Conservation (phyloP, 1,140 invertebrate genomes). For the Planococcus citri region DNA sequence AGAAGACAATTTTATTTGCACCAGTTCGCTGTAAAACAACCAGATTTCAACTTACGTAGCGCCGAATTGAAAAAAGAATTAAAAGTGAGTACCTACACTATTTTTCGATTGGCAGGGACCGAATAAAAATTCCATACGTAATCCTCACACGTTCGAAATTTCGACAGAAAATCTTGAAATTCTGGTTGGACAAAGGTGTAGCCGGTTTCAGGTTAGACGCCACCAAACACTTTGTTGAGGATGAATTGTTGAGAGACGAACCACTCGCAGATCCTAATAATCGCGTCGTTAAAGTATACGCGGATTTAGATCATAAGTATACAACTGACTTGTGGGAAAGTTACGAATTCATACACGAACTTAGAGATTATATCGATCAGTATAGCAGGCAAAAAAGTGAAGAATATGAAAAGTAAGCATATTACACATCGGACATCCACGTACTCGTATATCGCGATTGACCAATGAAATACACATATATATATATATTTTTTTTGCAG, state of each 20-base stretch:
- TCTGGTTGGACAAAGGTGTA: constrained; percentile 53
- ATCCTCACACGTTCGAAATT: neutral
- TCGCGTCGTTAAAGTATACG: neutral
- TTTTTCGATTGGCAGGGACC: no score
- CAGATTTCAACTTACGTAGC: constrained; percentile 50
- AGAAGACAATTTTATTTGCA: constrained; percentile 60
- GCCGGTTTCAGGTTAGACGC: constrained; percentile 57
- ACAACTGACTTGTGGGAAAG: constrained; percentile 47
- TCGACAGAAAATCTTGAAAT: constrained; percentile 35
- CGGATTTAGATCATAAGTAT: constrained; percentile 43
- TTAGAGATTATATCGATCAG: constrained; percentile 46
- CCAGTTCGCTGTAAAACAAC: constrained; percentile 53
- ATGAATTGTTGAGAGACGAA: constrained; percentile 33
- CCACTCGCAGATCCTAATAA: neutral
- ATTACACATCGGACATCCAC: neutral
- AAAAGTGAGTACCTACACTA: constrained; percentile 1
- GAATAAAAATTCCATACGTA: no score
- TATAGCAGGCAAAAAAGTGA: constrained; percentile 31
- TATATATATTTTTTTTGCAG: constrained; percentile 27
- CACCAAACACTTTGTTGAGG: constrained; percentile 38
- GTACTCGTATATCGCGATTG: no score
- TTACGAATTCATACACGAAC: constrained; percentile 47
- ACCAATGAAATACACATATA: neutral
- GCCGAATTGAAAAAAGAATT: constrained; percentile 10
- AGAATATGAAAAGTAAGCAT: constrained; percentile 9